Evolutionary conservation across 2,797 vertebrate species (phyloP), one percentile per base, ranked within the genome.

Genomic region (Erethizon dorsatum): DNA sequence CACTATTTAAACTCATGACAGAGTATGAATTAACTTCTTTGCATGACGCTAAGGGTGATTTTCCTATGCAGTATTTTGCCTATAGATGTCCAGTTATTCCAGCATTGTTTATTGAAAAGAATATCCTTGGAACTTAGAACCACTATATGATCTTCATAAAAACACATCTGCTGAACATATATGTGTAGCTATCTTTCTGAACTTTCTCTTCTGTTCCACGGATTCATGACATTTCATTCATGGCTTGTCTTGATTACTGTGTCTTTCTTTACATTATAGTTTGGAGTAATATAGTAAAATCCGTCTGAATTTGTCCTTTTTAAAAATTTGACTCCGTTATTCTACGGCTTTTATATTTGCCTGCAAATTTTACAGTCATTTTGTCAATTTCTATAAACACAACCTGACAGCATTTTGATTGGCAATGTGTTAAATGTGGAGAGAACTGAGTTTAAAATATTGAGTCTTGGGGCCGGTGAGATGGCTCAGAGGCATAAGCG

Each of bases 61-160:
- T 50, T 67, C 2, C 90, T 90, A 79, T 24, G 83, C 65, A 56
- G 65, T 65, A 83, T 85, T 82, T 82, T 61, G 6, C 12, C 20
- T 77, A 47, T 85, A 56, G 6, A 37, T 65, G 61, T 65, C 61
- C 61, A 65, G 28, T 65, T 65, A 33, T 65, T 33, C 28, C 61
- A 65, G 61, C 33, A 89, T 94, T 84, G 56, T 78, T 85, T 57
- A 33, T 78, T 86, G 22, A 94, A 93, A 93, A 63, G 7, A 71
- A 45, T 65, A 41, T 33, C 4, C 9, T 86, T 87, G 59, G 77
- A 92, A 83, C 5, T 92, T 90, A 92, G 50, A 94, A 45, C 31
- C 80, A 61, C 45, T 15, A 37, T 79, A 52, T 2, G 22, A 86
- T 5, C 41, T 77, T 85, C 61, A 12, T 80, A 77, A 87, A 95